Evolutionary conservation across 2,113 vertebrate genomes (phyloP).

Genomic region (Dipodomys spectabilis): DNA sequence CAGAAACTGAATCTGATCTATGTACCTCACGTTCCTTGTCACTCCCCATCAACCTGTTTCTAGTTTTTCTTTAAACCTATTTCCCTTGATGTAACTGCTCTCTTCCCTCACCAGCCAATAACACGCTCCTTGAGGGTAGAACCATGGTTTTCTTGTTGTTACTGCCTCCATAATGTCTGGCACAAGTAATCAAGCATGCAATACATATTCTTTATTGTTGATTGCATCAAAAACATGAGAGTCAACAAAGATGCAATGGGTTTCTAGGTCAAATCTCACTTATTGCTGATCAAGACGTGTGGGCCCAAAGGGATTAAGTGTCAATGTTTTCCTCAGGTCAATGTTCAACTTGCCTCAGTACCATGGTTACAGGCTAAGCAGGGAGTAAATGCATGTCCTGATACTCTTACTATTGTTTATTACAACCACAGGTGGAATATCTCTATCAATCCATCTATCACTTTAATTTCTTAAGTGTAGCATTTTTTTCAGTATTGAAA

Average conservation of each 20-base stretch:
- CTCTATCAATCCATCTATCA: too few species aligned
- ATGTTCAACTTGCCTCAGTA: background rate
- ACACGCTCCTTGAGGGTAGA: background rate
- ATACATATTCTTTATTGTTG: background rate
- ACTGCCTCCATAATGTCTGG: background rate
- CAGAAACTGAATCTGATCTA: background rate
- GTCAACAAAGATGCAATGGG: background rate
- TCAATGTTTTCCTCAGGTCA: background rate
- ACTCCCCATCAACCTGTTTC: background rate
- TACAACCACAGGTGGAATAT: background rate
- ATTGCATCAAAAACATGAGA: constrained; percentile 1
- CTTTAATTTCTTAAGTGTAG: background rate
- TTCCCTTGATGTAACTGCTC: background rate
- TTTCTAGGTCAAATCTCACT: background rate
- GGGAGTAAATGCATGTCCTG: background rate
- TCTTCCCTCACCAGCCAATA: background rate
- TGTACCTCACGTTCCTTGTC: background rate
- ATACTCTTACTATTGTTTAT: background rate
- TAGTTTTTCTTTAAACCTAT: constrained; percentile 17
- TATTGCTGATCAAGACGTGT: background rate
- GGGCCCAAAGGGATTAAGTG: background rate
- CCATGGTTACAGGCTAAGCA: background rate
- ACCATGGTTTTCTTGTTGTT: background rate
- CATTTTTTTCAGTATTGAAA: constrained; percentile 8
- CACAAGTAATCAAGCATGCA: background rate